Evolutionary conservation across 1,140 invertebrate species (phyloP).

Genomic region (Bombus superbus): DNA sequence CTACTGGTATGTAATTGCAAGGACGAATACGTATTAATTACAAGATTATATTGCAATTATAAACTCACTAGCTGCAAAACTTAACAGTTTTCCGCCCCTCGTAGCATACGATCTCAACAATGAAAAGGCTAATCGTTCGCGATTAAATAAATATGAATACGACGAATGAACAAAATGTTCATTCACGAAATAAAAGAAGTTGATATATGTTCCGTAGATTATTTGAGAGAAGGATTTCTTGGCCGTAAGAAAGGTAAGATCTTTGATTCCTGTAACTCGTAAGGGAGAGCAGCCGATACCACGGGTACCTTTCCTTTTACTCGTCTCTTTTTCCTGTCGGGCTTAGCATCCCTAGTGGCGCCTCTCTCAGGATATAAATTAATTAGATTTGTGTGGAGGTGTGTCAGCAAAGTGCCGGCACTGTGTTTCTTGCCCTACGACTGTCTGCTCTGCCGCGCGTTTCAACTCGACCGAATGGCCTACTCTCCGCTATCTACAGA

Average conservation of each 20-base stretch:
- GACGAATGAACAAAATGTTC: background rate
- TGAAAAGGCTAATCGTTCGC: background rate
- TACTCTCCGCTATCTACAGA: conserved; percentile 50
- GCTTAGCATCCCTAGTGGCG: conserved; percentile 72
- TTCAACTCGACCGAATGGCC: conserved; percentile 51
- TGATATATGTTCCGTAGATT: background rate
- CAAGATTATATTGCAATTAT: background rate
- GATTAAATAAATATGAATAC: background rate
- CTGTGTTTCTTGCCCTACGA: conserved; percentile 67
- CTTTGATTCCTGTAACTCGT: conserved; percentile 26
- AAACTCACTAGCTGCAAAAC: no score
- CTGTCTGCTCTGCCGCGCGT: conserved; percentile 54
- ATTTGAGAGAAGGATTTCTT: background rate
- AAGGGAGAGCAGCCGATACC: conserved; percentile 9
- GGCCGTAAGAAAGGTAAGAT: background rate
- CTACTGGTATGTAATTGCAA: background rate
- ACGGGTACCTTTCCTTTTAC: conserved; percentile 1
- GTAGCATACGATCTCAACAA: background rate
- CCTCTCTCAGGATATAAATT: conserved; percentile 80
- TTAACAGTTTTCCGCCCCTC: no score
- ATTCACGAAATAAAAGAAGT: background rate
- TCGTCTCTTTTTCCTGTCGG: conserved; percentile 46
- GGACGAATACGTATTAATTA: background rate
- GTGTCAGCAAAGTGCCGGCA: conserved; percentile 74
- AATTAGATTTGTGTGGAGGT: conserved; percentile 83